A percentile compares a stretch with the other conserved stretches of the same genome.
phyloP scores from a whole-genome alignment of 2,888 invertebrate species.

The Glaucopsyche alexis region DNA sequence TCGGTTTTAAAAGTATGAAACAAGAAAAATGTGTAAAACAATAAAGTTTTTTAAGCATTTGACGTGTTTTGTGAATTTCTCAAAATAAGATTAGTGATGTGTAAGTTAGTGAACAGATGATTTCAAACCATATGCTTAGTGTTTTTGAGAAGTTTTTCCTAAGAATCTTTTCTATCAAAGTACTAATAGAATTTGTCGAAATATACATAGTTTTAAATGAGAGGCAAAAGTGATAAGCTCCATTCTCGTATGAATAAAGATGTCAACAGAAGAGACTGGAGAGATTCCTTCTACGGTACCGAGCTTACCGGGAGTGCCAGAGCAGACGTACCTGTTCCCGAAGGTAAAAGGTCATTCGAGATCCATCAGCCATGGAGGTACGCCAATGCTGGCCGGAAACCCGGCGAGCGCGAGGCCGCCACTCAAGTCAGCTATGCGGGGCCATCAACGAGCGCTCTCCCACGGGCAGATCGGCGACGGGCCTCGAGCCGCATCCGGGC shows the following conservation, averaged over 20 bases:
- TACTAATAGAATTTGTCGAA: constrained; percentile 46
- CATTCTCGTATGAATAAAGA: constrained; percentile 82
- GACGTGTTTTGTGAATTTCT: constrained; percentile 47
- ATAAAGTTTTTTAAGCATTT: constrained; percentile 43
- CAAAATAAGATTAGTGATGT: constrained; percentile 58
- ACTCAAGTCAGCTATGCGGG: constrained; percentile 85
- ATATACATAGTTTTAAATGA: constrained; percentile 66
- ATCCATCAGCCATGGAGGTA: constrained; percentile 92
- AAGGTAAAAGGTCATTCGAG: constrained; percentile 85
- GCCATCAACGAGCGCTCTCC: constrained; percentile 92
- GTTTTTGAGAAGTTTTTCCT: constrained; percentile 52
- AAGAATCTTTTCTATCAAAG: constrained; percentile 46
- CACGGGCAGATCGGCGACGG: constrained; percentile 90
- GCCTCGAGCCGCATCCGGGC: constrained; percentile 58
- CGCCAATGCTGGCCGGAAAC: constrained; percentile 69
- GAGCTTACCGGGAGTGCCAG: constrained; percentile 75
- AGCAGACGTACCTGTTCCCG: constrained; percentile 76
- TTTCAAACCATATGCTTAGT: constrained; percentile 72
- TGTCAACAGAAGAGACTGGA: constrained; percentile 84
- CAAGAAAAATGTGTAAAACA: constrained; percentile 41
- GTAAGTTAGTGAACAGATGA: constrained; percentile 69
- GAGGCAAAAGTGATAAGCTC: constrained; percentile 59
- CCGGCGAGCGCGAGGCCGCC: constrained; percentile 82
- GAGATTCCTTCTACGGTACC: constrained; percentile 74
- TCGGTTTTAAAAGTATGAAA: constrained; percentile 23